Evolutionary conservation across 2,888 invertebrate species (phyloP), one percentile per base, ranked within the genome.

Genomic region (Rhodophaea formosa): DNA sequence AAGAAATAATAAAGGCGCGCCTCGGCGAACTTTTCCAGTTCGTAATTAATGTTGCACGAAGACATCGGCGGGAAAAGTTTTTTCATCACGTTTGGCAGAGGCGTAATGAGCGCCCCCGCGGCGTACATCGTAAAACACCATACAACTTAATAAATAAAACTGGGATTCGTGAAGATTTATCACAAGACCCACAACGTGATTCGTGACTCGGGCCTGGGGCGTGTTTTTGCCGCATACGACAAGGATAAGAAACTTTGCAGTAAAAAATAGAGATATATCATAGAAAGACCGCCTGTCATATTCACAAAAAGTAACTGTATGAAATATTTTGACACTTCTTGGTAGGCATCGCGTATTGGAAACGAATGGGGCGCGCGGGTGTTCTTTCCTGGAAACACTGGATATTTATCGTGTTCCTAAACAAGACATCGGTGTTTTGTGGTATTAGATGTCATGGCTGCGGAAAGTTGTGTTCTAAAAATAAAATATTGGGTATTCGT

Each of bases 141-240:
- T 86, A 88, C 89, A 89, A 87, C 91, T 91, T 90, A 90, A 91
- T 91, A 89, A 89, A 89, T 89, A 88, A 88, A 88, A 82, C 74
- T 82, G 83, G 86, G 79, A 86, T 88, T 86, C 79, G 79, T 78
- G 80, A 87, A 89, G 88, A 91, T 90, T 90, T 90, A 90, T 88
- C 85, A 75, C 82, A 73, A 79, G 74, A 69, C 67, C 79, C 77
- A 79, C 83, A 85, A 86, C 85, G 85, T 84, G 77, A 84, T 81
- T 84, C 83, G 81, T 85, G 82, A 77, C 75, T 79, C 65, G 64
- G 65, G 73, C 77, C 72, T 61, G 74, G 72, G 79, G 78, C 81
- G 74, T 74, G 82, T 82, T 86, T 83, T 83, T 82, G 78, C 79
- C 61, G 63, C 69, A 63, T 71, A 74, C 70, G 67, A 62, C 68